Conservation (phyloP, 2,888 invertebrate species). For the Sialis fuliginosa region DNA sequence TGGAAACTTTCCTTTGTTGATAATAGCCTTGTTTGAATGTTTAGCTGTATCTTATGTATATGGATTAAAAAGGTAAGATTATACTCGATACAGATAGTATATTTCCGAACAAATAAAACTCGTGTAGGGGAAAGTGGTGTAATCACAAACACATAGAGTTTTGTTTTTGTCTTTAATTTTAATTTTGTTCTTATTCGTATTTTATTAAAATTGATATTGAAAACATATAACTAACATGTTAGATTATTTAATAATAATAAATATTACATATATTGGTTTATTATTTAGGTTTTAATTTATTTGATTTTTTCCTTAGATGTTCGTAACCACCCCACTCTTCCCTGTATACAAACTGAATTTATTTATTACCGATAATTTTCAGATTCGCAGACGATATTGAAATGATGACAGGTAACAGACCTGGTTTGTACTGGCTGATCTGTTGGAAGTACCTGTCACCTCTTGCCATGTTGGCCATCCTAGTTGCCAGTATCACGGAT, state of each 20-base stretch:
- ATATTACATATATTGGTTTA: neutral
- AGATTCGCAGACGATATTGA: constrained; percentile 90
- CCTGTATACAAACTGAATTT: neutral
- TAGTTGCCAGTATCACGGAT: constrained; percentile 68
- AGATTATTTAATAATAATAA: neutral
- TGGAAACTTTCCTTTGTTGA: constrained; percentile 79
- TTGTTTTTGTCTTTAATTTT: no score
- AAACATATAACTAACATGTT: no score
- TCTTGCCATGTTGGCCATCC: constrained; percentile 69
- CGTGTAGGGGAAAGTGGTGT: no score
- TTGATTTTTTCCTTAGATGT: no score
- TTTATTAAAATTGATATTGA: no score
- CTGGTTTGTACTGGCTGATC: constrained; percentile 78
- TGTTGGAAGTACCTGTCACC: constrained; percentile 93
- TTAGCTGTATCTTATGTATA: constrained; percentile 87
- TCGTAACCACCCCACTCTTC: no score
- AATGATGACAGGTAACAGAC: constrained; percentile 81
- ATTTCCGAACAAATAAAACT: no score
- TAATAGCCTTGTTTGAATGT: constrained; percentile 87
- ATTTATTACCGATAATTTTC: constrained; percentile 11
- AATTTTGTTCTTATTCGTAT: no score
- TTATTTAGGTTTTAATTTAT: no score
- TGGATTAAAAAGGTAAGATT: constrained; percentile 65
- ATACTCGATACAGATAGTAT: neutral
- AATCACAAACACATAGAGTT: no score